These are phyloP conservation scores for Agrochola circellaris DNA, from an alignment of 2,888 invertebrate species.

Conservation along the genomic window DNA sequence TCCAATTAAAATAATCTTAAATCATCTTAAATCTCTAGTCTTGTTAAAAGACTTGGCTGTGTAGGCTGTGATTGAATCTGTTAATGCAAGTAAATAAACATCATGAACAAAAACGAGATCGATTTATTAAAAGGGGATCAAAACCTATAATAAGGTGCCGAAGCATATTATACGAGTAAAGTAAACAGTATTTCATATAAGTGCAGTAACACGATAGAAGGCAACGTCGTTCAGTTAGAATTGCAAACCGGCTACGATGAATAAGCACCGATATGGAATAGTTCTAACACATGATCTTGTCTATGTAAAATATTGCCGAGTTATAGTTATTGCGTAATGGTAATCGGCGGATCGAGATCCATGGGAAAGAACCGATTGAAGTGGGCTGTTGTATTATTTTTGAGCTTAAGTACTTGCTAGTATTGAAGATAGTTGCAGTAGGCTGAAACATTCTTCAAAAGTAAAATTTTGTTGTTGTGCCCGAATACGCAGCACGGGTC, in stretches of 20 bases:
- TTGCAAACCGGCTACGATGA: constrained; percentile 57
- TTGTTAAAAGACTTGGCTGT: neutral
- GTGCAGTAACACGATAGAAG: constrained; percentile 49
- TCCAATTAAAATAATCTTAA: neutral
- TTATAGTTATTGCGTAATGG: constrained; percentile 65
- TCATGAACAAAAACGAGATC: constrained; percentile 3
- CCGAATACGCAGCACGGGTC: neutral
- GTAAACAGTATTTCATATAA: constrained; percentile 51
- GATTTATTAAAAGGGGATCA: constrained; percentile 25
- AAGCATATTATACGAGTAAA: constrained; percentile 35
- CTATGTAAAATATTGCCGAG: constrained; percentile 59
- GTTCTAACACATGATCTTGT: constrained; percentile 59
- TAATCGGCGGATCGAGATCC: constrained; percentile 45
- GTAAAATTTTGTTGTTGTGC: neutral
- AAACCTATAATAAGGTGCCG: constrained; percentile 14
- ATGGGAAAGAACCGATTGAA: constrained; percentile 57
- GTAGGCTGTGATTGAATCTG: neutral
- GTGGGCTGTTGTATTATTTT: constrained; percentile 43
- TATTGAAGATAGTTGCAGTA: neutral
- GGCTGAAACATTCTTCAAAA: neutral
- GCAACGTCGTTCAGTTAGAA: constrained; percentile 46
- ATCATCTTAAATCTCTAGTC: too few relatives aligned
- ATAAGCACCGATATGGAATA: constrained; percentile 46
- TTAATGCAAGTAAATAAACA: neutral
- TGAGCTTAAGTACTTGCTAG: constrained; percentile 6